These are phyloP conservation scores for Mythimna loreyi DNA, from an alignment of 2,888 invertebrate species.

Conservation along the genomic window DNA sequence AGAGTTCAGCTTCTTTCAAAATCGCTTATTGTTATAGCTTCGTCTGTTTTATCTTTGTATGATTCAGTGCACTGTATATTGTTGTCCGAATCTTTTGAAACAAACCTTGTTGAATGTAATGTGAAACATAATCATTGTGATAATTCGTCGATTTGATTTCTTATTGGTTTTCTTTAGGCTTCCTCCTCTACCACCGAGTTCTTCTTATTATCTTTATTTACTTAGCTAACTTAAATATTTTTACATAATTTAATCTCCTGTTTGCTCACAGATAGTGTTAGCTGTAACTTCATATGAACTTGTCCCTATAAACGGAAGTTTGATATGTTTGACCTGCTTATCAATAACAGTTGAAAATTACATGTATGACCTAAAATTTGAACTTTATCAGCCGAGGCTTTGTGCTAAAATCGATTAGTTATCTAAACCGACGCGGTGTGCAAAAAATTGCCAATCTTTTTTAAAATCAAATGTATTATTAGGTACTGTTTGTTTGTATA, in stretches of 20 bases:
- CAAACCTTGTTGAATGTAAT: background rate
- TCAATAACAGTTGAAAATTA: conserved; percentile 49
- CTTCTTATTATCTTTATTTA: conserved; percentile 31
- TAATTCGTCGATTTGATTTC: conserved; percentile 3
- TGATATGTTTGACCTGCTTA: conserved; percentile 49
- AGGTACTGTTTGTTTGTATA: no score
- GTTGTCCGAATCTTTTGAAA: conserved; percentile 10
- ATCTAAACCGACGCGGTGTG: background rate
- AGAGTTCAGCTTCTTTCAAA: background rate
- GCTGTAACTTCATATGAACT: conserved; percentile 19
- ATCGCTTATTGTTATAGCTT: conserved; percentile 10
- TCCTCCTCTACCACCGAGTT: conserved; percentile 3
- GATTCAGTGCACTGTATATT: background rate
- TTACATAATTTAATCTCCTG: conserved; percentile 23
- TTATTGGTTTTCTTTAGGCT: conserved; percentile 15
- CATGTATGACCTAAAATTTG: conserved; percentile 56
- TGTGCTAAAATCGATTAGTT: conserved; percentile 24
- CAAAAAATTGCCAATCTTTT: background rate
- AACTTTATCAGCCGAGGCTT: conserved; percentile 46
- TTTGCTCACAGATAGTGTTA: conserved; percentile 49
- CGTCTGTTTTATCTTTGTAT: conserved; percentile 7
- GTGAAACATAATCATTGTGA: background rate
- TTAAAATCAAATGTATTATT: background rate
- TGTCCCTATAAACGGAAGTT: conserved; percentile 58
- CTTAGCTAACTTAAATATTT: conserved; percentile 8